A percentile compares a stretch with the other conserved stretches of the same genome.
Evolutionary conservation across 2,888 invertebrate genomes (phyloP).

Genomic region (Parnassius orleans): DNA sequence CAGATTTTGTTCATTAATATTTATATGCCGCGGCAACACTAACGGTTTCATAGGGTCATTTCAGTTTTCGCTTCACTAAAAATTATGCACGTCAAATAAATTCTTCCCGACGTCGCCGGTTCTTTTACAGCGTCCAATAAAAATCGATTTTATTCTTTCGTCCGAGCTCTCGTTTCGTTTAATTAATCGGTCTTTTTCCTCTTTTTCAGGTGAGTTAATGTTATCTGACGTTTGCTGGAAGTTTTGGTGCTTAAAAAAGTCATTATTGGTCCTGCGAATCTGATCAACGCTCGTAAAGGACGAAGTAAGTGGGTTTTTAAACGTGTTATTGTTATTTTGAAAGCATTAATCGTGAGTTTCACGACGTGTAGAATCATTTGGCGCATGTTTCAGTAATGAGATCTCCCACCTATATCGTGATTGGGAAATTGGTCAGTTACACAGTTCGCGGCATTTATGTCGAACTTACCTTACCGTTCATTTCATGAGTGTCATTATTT

Average conservation of each 20-base stretch:
- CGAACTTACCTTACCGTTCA: too few species aligned
- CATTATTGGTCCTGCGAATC: constrained; percentile 30
- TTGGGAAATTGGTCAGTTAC: constrained; percentile 4
- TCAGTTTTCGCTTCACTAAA: constrained; percentile 28
- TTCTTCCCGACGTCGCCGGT: constrained; percentile 37
- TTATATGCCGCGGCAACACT: constrained; percentile 8
- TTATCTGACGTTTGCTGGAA: constrained; percentile 29
- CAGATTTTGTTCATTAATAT: constrained; percentile 1
- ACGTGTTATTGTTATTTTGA: constrained; percentile 25
- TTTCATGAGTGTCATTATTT: too few species aligned
- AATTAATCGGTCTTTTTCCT: constrained; percentile 44
- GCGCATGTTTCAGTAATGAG: constrained; percentile 21
- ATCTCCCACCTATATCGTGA: constrained; percentile 7
- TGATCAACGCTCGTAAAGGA: constrained; percentile 32
- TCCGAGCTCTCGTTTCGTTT: constrained; percentile 38
- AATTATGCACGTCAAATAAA: constrained; percentile 43
- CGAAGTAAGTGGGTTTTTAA: constrained; percentile 30
- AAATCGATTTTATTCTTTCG: constrained; percentile 39
- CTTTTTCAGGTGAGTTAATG: constrained; percentile 53
- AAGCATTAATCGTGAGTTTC: constrained; percentile 21
- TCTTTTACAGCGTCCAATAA: constrained; percentile 41
- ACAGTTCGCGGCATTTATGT: not conserved
- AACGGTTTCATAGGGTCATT: constrained; percentile 30
- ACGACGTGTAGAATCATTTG: constrained; percentile 11
- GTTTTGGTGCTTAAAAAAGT: constrained; percentile 31